Conservation (phyloP, 2,113 vertebrate genomes). For the Anarhynchus alexandrinus region DNA sequence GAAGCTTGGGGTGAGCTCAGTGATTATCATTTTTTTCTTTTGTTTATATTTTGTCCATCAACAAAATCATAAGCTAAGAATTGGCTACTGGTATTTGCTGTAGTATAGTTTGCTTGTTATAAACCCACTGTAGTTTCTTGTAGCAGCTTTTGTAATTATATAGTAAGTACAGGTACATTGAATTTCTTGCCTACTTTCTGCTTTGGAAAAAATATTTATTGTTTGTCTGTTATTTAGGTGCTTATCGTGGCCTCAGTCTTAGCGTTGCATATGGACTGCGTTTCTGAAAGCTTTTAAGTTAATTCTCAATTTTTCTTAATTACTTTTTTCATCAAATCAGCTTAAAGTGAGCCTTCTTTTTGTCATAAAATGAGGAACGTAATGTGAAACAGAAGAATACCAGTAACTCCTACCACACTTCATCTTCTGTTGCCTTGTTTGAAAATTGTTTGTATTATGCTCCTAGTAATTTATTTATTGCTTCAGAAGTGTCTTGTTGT, state of each 20-base stretch:
- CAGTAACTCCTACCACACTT: rapidly evolving
- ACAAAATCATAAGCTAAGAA: background rate
- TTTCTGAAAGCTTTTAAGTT: background rate
- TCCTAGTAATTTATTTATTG: background rate
- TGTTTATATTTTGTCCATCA: background rate
- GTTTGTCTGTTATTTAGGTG: background rate
- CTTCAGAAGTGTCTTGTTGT: background rate
- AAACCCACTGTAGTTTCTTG: background rate
- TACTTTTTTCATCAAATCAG: background rate
- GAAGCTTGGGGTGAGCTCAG: background rate
- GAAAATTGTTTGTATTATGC: background rate
- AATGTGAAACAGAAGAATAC: background rate
- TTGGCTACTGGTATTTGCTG: background rate
- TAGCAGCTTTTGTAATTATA: background rate
- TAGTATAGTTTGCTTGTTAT: background rate
- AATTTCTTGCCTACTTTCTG: background rate
- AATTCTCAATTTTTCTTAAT: background rate
- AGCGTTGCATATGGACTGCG: background rate
- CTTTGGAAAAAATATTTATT: background rate
- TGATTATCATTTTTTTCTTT: background rate
- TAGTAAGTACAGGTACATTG: background rate
- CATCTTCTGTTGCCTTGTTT: background rate
- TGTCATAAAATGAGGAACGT: background rate
- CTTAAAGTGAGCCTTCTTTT: background rate
- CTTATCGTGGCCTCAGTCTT: background rate